These are phyloP conservation scores for Cherax quadricarinatus DNA, from an alignment of 1,140 invertebrate genomes.

Conservation along the genomic window DNA sequence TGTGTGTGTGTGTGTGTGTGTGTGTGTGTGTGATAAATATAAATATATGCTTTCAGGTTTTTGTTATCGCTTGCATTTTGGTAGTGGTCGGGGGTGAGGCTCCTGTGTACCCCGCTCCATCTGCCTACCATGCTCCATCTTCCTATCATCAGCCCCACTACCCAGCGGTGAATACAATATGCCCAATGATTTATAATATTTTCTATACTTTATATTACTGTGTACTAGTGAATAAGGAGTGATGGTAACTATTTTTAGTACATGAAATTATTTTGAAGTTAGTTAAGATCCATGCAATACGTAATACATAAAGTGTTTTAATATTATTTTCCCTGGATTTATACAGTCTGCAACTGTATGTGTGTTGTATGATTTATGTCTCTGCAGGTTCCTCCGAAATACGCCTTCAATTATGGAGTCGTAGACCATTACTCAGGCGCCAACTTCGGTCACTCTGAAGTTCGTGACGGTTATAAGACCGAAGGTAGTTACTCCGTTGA, in stretches of 20 bases:
- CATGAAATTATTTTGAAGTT: not conserved
- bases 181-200: no score
- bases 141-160: not conserved
- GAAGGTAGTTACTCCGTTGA: constrained; percentile 21
- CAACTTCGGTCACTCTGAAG: constrained; percentile 44
- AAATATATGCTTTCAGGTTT: not conserved
- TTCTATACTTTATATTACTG: not conserved
- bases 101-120: not conserved
- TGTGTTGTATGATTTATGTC: not conserved
- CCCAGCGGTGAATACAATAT: not conserved
- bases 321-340: not conserved
- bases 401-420: constrained; percentile 45
- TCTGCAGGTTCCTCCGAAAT: constrained; percentile 31
- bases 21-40: no score
- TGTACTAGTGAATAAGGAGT: not conserved
- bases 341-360: not conserved
- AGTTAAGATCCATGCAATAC: not conserved
- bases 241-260: no score
- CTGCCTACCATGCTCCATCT: not conserved
- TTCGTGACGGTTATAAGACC: constrained; percentile 46
- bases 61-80: not conserved
- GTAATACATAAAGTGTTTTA: not conserved
- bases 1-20: no score
- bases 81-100: not conserved
- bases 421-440: constrained; percentile 42